A percentile compares a stretch with the other conserved stretches of the same genome.
Conservation (phyloP, 2,113 vertebrate species). For the cat (Felis catus) region F.catus_Fca126_mat1.0 CM031420.1:121084501-121085000, state of each 20-base stretch:
- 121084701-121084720: background rate
- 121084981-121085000: no score
- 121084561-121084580: background rate
- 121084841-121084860: background rate
- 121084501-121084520: background rate
- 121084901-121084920: no score
- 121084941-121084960: no score
- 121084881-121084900: background rate
- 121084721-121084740: background rate
- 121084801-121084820: background rate
- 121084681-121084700: background rate
- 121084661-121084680: background rate
- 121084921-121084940: no score
- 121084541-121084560: background rate
- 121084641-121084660: background rate
- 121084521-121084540: background rate
- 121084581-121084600: background rate
- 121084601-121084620: background rate
- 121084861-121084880: background rate
- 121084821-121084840: background rate
- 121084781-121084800: background rate
- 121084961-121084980: no score
- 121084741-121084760: background rate
- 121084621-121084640: background rate
- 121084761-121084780: background rate